Percentiles rank a stretch among this genome's conserved stretches.
Evolutionary conservation across 2,797 vertebrate genomes (phyloP).

Genomic region (Microctenopoma stevenorrisi): DNA sequence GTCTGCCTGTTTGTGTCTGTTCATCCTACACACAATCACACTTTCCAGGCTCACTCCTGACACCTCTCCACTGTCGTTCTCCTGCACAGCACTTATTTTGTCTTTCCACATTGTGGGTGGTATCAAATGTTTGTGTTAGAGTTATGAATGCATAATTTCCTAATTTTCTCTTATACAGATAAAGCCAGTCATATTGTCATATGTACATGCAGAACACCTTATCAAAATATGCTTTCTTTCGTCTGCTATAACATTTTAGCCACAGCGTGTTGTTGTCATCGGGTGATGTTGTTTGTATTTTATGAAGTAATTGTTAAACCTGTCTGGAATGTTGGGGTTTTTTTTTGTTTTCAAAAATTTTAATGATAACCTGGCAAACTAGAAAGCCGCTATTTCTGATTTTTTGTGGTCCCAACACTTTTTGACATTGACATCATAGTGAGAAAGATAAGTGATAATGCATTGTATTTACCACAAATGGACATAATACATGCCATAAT

Average conservation of each 20-base stretch:
- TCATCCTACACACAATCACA: conserved; percentile 33
- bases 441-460: neutral
- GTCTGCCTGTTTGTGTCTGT: conserved; percentile 51
- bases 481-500: neutral
- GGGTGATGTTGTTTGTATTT: neutral
- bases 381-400: neutral
- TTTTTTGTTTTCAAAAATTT: neutral
- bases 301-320: neutral
- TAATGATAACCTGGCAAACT: neutral
- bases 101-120: conserved; percentile 47
- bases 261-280: neutral
- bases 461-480: neutral
- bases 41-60: conserved; percentile 37
- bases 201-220: neutral
- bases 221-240: neutral
- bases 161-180: conserved; percentile 24
- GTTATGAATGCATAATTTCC: conserved; percentile 37
- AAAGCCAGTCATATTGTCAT: conserved; percentile 7
- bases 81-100: conserved; percentile 37
- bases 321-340: neutral
- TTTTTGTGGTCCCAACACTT: neutral
- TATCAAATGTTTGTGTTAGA: conserved; percentile 46
- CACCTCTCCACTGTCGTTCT: conserved; percentile 38
- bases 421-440: neutral
- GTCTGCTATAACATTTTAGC: neutral